Evolutionary conservation across 1,140 invertebrate species (phyloP), one percentile per base, ranked within the genome.

Genomic region (Mesaphorura yosii): DNA sequence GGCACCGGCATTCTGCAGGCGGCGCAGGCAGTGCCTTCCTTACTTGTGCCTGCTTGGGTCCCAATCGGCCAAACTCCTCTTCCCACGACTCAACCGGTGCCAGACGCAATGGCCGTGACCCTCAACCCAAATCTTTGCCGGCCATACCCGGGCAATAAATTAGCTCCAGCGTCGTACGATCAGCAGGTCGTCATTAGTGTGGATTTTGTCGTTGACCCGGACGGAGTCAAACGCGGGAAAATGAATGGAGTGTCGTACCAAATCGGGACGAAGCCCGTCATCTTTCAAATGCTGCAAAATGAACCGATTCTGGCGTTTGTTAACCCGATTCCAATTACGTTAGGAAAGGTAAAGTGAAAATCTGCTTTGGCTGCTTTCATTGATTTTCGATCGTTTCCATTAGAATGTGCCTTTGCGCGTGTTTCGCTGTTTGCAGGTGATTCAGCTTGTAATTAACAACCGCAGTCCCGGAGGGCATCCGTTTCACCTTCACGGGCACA

Each of bases 401-500:
- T 17, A 49, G 47, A 38, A n/a, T n/a, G n/a, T n/a, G n/a, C n/a
- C n/a, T n/a, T n/a, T n/a, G n/a, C n/a, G n/a, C n/a, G n/a, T n/a
- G n/a, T n/a, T n/a, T n/a, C n/a, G n/a, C n/a, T n/a, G n/a, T n/a
- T n/a, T n/a, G n/a, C n/a, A n/a, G n/a, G n/a, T 31, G 5, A 34
- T 49, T 19, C 28, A 49, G 38, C 4, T 49, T 15, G 31, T 49
- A 4, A 44, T 49, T 7, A 38, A 49, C 27, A 38, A 49, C 27
- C 31, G 7, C 7, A 25, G 25, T 22, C 10, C 10, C 20, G 14
- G 10, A 14, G 47, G 47, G 14, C 47, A 49, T 38, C 47, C 47
- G 20, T 38, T 49, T 49, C 47, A 49, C 19, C 27, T 49, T 5
- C 47, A 49, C 19, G 47, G 47, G 20, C 47, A 49, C 19, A 49